Percentiles rank a stretch among this genome's conserved stretches.
These are phyloP conservation scores for Euthynnus affinis DNA, from an alignment of 2,797 vertebrate genomes.

Conservation along the genomic window DNA sequence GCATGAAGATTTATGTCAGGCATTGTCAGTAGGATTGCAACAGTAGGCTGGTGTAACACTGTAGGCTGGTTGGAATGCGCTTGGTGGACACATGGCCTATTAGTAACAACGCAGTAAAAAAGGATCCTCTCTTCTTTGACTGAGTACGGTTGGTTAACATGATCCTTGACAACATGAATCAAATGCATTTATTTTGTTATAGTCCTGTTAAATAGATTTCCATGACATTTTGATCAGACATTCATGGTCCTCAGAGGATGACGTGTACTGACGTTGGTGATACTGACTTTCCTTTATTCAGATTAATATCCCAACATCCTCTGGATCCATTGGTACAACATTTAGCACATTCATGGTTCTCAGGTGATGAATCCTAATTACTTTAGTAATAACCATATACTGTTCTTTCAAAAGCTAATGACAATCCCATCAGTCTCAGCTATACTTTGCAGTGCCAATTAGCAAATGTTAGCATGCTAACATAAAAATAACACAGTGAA, in stretches of 20 bases:
- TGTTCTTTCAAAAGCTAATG: too few relatives aligned
- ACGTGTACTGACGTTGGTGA: neutral
- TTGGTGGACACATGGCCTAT: slow-evolving; percentile 64
- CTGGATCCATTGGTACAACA: neutral
- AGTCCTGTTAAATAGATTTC: neutral
- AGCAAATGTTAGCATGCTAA: too few relatives aligned
- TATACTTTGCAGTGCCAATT: too few relatives aligned
- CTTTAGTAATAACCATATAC: too few relatives aligned
- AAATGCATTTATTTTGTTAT: neutral
- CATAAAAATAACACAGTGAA: too few relatives aligned
- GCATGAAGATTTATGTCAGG: slow-evolving; percentile 59
- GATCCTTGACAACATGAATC: neutral
- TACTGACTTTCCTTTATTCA: neutral
- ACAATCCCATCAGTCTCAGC: too few relatives aligned
- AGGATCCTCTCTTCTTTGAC: neutral
- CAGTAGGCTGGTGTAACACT: slow-evolving; percentile 47
- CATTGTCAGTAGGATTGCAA: slow-evolving; percentile 39
- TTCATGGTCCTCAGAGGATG: neutral
- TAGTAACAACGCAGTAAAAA: slow-evolving; percentile 2
- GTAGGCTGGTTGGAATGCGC: slow-evolving; percentile 63
- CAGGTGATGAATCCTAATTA: too few relatives aligned
- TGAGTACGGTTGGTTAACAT: slow-evolving; percentile 25
- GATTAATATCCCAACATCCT: neutral
- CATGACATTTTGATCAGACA: neutral
- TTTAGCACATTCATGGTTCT: neutral